Percentiles rank a stretch among this genome's conserved stretches.
These are phyloP conservation scores for Ridgeia piscesae DNA, from an alignment of 1,140 invertebrate genomes.

Conservation along the genomic window DNA sequence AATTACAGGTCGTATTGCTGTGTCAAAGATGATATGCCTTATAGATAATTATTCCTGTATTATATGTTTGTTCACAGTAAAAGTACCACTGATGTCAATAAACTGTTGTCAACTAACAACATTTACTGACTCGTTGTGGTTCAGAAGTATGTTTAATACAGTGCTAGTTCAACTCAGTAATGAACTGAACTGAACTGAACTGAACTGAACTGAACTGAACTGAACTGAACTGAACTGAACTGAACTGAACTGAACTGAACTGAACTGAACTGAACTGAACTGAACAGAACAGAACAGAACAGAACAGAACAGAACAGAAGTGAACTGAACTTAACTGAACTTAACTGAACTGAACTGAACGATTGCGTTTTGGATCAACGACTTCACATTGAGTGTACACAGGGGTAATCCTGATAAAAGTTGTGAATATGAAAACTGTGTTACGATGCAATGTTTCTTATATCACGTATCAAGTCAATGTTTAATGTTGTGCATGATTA, in stretches of 20 bases:
- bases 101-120: background rate
- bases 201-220: too few relatives aligned
- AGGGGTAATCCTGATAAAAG: background rate
- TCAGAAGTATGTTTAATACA: background rate
- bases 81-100: background rate
- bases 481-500: background rate
- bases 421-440: background rate
- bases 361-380: background rate
- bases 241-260: too few relatives aligned
- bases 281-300: too few relatives aligned
- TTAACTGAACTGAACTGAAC: too few relatives aligned
- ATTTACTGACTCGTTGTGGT: background rate
- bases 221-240: too few relatives aligned
- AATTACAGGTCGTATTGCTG: background rate
- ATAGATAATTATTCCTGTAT: background rate
- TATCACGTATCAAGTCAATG: background rate
- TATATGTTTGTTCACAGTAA: background rate
- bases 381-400: background rate
- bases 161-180: background rate
- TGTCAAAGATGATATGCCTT: background rate
- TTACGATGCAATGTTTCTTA: background rate
- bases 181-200: background rate
- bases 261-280: too few relatives aligned
- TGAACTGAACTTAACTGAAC: too few relatives aligned
- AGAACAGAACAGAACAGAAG: too few relatives aligned